A percentile compares a stretch with the other conserved stretches of the same genome.
Conservation (phyloP, 2,888 invertebrate species). For the Drosophila nigritarsus region DNA sequence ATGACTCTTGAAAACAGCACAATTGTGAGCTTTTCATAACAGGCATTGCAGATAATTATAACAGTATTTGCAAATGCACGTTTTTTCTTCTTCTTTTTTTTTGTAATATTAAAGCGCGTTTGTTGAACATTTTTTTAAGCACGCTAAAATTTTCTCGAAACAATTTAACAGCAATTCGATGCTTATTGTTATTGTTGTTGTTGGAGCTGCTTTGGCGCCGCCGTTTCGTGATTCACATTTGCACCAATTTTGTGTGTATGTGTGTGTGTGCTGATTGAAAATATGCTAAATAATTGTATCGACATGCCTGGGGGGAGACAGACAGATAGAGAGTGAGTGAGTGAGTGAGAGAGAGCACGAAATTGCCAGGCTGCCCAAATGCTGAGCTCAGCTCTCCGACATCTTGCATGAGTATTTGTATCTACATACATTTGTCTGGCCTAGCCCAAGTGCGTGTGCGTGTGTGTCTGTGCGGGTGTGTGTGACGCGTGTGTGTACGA, state of each 20-base stretch:
- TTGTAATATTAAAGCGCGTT: slow-evolving; percentile 2
- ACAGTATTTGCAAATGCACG: background rate
- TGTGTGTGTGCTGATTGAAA: slow-evolving; percentile 58
- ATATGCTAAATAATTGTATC: slow-evolving; percentile 78
- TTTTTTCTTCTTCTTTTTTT: background rate
- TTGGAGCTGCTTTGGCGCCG: slow-evolving; percentile 28
- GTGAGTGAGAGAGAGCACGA: background rate
- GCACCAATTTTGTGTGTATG: slow-evolving; percentile 23
- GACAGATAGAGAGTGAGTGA: background rate
- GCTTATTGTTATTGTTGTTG: slow-evolving; percentile 23
- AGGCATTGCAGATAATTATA: background rate
- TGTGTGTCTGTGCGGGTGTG: slow-evolving; percentile 1
- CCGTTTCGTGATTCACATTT: slow-evolving; percentile 49
- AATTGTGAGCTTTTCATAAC: too few relatives aligned
- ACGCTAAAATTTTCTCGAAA: slow-evolving; percentile 21
- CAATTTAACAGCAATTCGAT: slow-evolving; percentile 34
- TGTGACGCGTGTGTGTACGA: slow-evolving; percentile 47
- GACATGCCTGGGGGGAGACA: slow-evolving; percentile 31
- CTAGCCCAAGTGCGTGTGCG: slow-evolving; percentile 9
- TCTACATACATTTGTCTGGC: slow-evolving; percentile 28
- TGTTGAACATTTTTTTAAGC: slow-evolving; percentile 1
- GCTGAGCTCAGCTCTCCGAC: slow-evolving; percentile 48
- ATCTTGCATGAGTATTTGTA: slow-evolving; percentile 17
- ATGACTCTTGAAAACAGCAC: background rate
- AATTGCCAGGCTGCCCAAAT: slow-evolving; percentile 48